Conservation (phyloP, 2,797 vertebrate species). For the Hydrocynus forskahlii region DNA sequence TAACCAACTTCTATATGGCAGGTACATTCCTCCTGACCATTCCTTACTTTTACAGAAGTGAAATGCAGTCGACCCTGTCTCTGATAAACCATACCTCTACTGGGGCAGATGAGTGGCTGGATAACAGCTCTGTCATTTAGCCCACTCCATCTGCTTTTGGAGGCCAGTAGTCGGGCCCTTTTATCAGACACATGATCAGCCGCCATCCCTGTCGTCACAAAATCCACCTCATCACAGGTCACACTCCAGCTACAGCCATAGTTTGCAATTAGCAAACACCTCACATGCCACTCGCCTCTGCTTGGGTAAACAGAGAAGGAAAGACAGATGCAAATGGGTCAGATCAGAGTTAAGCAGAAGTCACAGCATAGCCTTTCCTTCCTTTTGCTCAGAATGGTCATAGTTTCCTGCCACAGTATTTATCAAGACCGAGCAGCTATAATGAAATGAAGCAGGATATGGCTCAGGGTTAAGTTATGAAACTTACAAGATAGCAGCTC, state of each 20-base stretch:
- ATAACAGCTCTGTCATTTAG: neutral
- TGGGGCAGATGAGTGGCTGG: constrained; percentile 1
- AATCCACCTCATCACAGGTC: constrained; percentile 10
- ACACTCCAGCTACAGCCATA: neutral
- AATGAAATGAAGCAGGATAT: neutral
- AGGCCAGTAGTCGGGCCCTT: constrained; percentile 57
- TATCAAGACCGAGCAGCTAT: constrained; percentile 39
- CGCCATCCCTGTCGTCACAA: constrained; percentile 52
- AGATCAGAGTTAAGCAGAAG: constrained; percentile 16
- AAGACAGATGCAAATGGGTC: constrained; percentile 59
- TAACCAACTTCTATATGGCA: neutral
- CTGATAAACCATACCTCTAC: constrained; percentile 24
- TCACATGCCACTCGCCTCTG: neutral
- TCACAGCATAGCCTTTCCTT: constrained; percentile 46
- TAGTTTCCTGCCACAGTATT: constrained; percentile 52
- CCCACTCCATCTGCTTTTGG: constrained; percentile 57
- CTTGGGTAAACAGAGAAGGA: constrained; percentile 45
- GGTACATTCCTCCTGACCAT: constrained; percentile 5
- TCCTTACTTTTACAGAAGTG: neutral
- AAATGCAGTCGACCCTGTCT: neutral
- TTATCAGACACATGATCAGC: constrained; percentile 42
- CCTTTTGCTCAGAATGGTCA: constrained; percentile 17
- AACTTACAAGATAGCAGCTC: neutral
- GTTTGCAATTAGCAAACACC: constrained; percentile 1
- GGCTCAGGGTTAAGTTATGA: neutral